Evolutionary conservation across 2,888 invertebrate genomes (phyloP).

Genomic region (Kryphioiulus occultus): DNA sequence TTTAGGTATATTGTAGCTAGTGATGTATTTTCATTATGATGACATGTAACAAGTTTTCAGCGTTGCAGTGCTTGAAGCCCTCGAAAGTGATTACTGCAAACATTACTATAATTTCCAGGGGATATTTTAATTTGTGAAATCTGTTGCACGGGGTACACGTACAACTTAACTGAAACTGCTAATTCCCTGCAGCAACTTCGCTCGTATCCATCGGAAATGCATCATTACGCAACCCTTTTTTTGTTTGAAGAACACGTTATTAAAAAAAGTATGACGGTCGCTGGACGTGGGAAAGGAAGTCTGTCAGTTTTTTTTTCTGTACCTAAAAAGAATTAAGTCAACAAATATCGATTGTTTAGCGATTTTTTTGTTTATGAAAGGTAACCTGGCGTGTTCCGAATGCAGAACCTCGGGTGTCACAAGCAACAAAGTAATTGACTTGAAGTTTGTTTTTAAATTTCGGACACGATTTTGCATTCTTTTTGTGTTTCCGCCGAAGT

Average conservation of each 20-base stretch:
- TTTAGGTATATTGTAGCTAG: too few species aligned
- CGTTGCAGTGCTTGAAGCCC: too few species aligned
- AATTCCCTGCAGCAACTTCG: not conserved
- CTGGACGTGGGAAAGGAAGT: conserved; percentile 37
- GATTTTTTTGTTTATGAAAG: too few species aligned
- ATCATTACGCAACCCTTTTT: not conserved
- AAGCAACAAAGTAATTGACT: too few species aligned
- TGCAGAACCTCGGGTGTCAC: too few species aligned
- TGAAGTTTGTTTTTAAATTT: too few species aligned
- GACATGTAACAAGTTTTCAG: too few species aligned
- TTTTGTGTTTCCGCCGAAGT: too few species aligned
- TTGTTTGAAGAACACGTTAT: not conserved
- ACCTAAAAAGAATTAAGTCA: too few species aligned
- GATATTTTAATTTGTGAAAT: not conserved
- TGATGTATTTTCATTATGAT: too few species aligned
- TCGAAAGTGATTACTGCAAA: not conserved
- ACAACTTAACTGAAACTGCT: not conserved
- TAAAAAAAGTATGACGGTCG: not conserved
- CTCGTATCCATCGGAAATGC: conserved; percentile 2
- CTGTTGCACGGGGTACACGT: not conserved
- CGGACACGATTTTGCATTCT: too few species aligned
- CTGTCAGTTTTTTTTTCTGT: not conserved
- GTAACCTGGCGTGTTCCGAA: not conserved
- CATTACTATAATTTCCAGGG: not conserved
- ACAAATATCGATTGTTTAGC: too few species aligned